A percentile compares a stretch with the other conserved stretches of the same genome.
Conservation (phyloP, 2,888 invertebrate genomes). For the Gari tellinella region DNA sequence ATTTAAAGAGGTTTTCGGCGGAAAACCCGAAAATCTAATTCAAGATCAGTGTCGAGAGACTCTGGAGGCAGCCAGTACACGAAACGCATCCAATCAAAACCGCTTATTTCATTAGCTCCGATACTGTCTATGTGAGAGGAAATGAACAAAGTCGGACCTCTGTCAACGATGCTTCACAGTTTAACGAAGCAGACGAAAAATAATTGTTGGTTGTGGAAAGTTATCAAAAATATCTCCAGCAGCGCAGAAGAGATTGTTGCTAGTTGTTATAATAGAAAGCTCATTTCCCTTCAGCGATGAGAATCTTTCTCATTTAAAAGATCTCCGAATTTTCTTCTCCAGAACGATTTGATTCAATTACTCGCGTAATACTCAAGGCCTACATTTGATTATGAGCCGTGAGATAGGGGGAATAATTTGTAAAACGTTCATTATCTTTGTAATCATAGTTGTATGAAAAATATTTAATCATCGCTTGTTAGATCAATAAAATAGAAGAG, state of each 20-base stretch:
- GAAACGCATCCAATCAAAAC: slow-evolving; percentile 55
- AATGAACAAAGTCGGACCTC: slow-evolving; percentile 41
- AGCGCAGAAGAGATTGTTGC: slow-evolving; percentile 51
- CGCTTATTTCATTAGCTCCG: slow-evolving; percentile 49
- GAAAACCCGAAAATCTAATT: slow-evolving; percentile 34
- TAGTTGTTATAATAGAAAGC: slow-evolving; percentile 55
- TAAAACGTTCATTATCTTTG: slow-evolving; percentile 45
- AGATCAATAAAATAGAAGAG: slow-evolving; percentile 17
- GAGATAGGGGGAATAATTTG: slow-evolving; percentile 37
- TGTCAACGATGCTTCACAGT: slow-evolving; percentile 52
- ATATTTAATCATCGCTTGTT: slow-evolving; percentile 28
- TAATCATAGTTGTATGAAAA: slow-evolving; percentile 38
- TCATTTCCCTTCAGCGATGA: slow-evolving; percentile 54
- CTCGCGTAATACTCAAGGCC: slow-evolving; percentile 37
- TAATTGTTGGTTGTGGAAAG: slow-evolving; percentile 47
- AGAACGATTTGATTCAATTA: slow-evolving; percentile 54
- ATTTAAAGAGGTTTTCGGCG: no score
- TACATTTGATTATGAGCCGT: slow-evolving; percentile 47
- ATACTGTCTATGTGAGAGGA: slow-evolving; percentile 39
- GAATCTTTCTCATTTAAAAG: slow-evolving; percentile 50
- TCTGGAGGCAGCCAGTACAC: slow-evolving; percentile 23
- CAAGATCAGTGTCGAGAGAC: slow-evolving; percentile 45
- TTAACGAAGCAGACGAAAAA: slow-evolving; percentile 53
- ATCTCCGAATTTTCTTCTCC: slow-evolving; percentile 33
- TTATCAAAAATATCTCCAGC: slow-evolving; percentile 59